phyloP scores from a whole-genome alignment of 1,140 invertebrate species.

The Vollenhovia emeryi region DNA sequence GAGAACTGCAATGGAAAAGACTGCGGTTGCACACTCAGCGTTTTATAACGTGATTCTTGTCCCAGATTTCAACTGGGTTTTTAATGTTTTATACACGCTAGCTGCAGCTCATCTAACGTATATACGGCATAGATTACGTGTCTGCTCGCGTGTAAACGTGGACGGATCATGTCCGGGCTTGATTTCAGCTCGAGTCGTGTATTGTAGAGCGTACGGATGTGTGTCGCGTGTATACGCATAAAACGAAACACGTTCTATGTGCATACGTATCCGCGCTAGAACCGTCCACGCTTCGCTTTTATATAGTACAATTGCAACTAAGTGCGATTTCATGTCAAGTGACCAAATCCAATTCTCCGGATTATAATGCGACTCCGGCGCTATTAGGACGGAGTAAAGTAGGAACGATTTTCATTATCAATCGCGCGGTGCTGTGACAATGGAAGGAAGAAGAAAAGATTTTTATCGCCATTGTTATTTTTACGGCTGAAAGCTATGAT shows the following conservation, averaged over 20 bases:
- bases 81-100: background rate
- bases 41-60: slow-evolving; percentile 7
- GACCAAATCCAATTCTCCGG: slow-evolving; percentile 61
- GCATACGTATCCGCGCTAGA: slow-evolving; percentile 4
- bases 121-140: slow-evolving; percentile 62
- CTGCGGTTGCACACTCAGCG: background rate
- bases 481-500: background rate
- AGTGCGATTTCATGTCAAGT: slow-evolving; percentile 65
- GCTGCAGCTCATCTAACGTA: slow-evolving; percentile 5
- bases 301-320: slow-evolving; percentile 56
- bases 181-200: slow-evolving; percentile 23
- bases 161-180: slow-evolving; percentile 20
- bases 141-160: slow-evolving; percentile 40
- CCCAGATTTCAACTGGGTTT: background rate
- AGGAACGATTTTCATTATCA: slow-evolving; percentile 47
- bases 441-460: slow-evolving; percentile 14
- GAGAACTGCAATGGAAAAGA: background rate
- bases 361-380: slow-evolving; percentile 55
- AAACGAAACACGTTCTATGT: slow-evolving; percentile 38
- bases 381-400: slow-evolving; percentile 43
- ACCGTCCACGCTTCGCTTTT: slow-evolving; percentile 30
- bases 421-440: slow-evolving; percentile 30
- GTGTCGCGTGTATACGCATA: slow-evolving; percentile 45
- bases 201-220: slow-evolving; percentile 38
- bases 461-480: slow-evolving; percentile 23